Conservation (phyloP, 2,113 vertebrate genomes). For the Tichodroma muraria region DNA sequence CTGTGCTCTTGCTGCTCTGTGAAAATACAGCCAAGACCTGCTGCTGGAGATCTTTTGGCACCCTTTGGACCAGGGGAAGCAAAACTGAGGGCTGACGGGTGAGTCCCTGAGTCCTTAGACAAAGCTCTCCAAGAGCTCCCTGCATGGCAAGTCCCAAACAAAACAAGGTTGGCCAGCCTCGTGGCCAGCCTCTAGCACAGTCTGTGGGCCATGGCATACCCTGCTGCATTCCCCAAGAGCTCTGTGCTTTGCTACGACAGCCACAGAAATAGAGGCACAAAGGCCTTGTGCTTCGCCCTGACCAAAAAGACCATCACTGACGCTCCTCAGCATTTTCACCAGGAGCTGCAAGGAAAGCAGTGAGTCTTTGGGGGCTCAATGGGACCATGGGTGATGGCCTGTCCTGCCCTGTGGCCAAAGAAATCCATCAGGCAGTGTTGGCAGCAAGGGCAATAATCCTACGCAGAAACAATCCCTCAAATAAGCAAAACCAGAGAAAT, state of each 20-base stretch:
- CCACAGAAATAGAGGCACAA: background rate
- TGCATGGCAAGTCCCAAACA: background rate
- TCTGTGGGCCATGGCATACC: background rate
- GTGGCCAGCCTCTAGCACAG: background rate
- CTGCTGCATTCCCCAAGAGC: background rate
- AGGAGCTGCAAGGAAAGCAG: background rate
- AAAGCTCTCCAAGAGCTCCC: background rate
- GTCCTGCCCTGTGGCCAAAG: background rate
- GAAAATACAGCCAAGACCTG: background rate
- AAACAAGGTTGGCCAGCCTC: background rate
- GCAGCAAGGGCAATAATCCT: rapidly evolving
- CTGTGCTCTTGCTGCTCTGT: background rate
- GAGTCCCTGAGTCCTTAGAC: background rate
- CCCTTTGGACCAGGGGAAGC: background rate
- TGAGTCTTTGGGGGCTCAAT: rapidly evolving
- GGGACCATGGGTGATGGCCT: background rate
- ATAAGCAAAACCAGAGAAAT: background rate
- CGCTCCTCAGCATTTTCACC: background rate
- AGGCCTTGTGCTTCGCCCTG: background rate
- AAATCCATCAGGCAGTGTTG: background rate
- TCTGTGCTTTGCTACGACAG: background rate
- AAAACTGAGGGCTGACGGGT: rapidly evolving
- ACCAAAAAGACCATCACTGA: background rate
- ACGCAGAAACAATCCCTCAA: background rate
- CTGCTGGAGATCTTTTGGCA: background rate